These are phyloP conservation scores for Sceloporus undulatus DNA, from an alignment of 2,113 vertebrate species.

Conservation along the genomic window DNA sequence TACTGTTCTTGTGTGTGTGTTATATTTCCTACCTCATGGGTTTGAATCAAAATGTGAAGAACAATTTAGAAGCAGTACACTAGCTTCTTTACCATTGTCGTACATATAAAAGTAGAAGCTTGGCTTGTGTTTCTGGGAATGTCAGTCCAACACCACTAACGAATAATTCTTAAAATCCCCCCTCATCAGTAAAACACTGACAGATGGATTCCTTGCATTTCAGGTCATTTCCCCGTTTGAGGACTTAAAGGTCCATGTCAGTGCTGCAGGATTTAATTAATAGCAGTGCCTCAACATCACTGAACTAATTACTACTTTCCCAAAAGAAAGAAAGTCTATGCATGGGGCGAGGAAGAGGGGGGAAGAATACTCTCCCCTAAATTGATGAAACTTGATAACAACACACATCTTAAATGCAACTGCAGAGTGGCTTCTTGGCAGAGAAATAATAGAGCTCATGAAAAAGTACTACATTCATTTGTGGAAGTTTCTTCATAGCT, in stretches of 20 bases:
- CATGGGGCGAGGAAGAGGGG: not conserved
- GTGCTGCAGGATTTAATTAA: constrained; percentile 77
- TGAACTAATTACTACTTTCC: constrained; percentile 71
- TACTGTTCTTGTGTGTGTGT: not conserved
- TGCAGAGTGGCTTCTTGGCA: constrained; percentile 41
- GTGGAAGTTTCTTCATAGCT: constrained; percentile 20
- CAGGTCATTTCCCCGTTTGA: constrained; percentile 44
- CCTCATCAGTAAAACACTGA: constrained; percentile 23
- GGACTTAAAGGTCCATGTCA: constrained; percentile 46
- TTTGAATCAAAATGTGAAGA: not conserved
- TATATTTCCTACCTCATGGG: not conserved
- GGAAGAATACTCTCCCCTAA: constrained; percentile 61
- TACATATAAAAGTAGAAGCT: constrained; percentile 23
- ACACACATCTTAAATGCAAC: constrained; percentile 66
- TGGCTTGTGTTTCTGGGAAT: constrained; percentile 12
- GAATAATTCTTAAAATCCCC: constrained; percentile 41
- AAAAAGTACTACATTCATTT: not conserved
- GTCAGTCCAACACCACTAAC: constrained; percentile 24
- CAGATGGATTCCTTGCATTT: constrained; percentile 52
- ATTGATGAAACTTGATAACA: constrained; percentile 77
- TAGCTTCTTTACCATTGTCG: not conserved
- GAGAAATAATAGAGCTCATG: constrained; percentile 16
- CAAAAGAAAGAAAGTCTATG: constrained; percentile 51
- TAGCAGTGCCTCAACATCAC: constrained; percentile 54
- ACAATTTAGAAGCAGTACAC: not conserved